Evolutionary conservation across 1,140 invertebrate genomes (phyloP).

Genomic region (Leptopilina clavipes): DNA sequence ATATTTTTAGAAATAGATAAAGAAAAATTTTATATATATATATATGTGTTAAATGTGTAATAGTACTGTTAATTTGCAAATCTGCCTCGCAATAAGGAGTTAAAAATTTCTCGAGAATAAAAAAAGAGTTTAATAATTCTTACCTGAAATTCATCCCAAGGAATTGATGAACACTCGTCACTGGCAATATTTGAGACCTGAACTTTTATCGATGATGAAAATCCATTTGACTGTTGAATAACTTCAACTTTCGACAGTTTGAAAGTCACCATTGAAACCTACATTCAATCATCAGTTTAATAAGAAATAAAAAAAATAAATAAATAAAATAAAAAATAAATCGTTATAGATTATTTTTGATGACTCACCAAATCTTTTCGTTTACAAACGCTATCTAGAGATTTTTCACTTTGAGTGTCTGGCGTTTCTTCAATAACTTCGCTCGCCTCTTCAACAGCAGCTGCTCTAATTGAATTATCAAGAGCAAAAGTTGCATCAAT

Average conservation of each 20-base stretch:
- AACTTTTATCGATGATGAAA: constrained; percentile 83
- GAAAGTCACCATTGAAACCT: constrained; percentile 89
- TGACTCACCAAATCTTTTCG: constrained; percentile 84
- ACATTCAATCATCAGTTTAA: constrained; percentile 33
- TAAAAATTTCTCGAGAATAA: background rate
- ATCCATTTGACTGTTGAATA: constrained; percentile 85
- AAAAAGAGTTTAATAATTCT: constrained; percentile 44
- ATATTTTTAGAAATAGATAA: too few species aligned
- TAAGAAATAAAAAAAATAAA: too few species aligned
- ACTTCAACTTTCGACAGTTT: constrained; percentile 89
- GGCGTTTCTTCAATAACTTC: constrained; percentile 88
- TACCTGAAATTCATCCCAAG: constrained; percentile 96
- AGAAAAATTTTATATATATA: too few species aligned
- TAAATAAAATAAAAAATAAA: too few species aligned
- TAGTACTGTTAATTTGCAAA: constrained; percentile 1
- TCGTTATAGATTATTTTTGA: too few species aligned
- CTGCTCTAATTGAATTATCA: constrained; percentile 71
- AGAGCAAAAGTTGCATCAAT: constrained; percentile 77
- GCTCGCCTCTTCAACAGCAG: constrained; percentile 85
- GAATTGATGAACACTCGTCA: constrained; percentile 90
- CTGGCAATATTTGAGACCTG: constrained; percentile 85
- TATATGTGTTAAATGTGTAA: background rate
- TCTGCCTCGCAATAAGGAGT: constrained; percentile 1
- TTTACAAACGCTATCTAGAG: constrained; percentile 85
- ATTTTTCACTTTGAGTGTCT: constrained; percentile 86